Percentiles rank a stretch among this genome's conserved stretches.
Conservation (phyloP, 2,113 vertebrate species). For the zebrafish (Danio rerio) region DNA sequence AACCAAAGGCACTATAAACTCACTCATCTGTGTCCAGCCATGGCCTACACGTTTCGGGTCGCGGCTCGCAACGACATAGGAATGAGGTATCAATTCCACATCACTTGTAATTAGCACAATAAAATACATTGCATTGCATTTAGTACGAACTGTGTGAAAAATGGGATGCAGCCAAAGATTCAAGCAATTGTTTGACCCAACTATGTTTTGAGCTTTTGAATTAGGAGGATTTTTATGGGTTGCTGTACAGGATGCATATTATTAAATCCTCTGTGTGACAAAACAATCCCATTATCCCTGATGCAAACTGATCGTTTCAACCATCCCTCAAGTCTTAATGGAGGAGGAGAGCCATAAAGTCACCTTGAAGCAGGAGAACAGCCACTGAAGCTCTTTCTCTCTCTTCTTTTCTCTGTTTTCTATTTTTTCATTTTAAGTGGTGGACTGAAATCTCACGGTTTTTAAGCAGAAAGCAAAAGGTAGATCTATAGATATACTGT, state of each 20-base stretch:
- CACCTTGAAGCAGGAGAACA: constrained; percentile 42
- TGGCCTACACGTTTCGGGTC: constrained; percentile 93
- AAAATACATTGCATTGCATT: too few relatives aligned
- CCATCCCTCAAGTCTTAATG: constrained; percentile 37
- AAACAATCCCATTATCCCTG: constrained; percentile 24
- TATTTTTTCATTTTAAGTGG: not conserved
- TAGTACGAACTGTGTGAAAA: not conserved
- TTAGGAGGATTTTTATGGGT: not conserved
- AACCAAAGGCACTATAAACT: constrained; percentile 94
- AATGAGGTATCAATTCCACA: constrained; percentile 82
- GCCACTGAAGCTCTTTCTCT: not conserved
- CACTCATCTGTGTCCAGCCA: constrained; percentile 89
- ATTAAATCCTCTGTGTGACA: constrained; percentile 14
- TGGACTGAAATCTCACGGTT: too few relatives aligned
- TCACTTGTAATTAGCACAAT: not conserved
- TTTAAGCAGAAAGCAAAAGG: too few relatives aligned
- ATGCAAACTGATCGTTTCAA: constrained; percentile 12
- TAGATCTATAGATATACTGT: too few relatives aligned
- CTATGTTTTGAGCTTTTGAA: not conserved
- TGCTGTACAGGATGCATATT: constrained; percentile 1
- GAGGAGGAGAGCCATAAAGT: constrained; percentile 24
- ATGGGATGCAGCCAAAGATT: not conserved
- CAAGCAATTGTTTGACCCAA: not conserved
- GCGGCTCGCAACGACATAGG: constrained; percentile 94
- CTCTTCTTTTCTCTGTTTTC: not conserved